Evolutionary conservation across 2,113 vertebrate species (phyloP), one percentile per base, ranked within the genome.

Genomic region (Vidua chalybeata): DNA sequence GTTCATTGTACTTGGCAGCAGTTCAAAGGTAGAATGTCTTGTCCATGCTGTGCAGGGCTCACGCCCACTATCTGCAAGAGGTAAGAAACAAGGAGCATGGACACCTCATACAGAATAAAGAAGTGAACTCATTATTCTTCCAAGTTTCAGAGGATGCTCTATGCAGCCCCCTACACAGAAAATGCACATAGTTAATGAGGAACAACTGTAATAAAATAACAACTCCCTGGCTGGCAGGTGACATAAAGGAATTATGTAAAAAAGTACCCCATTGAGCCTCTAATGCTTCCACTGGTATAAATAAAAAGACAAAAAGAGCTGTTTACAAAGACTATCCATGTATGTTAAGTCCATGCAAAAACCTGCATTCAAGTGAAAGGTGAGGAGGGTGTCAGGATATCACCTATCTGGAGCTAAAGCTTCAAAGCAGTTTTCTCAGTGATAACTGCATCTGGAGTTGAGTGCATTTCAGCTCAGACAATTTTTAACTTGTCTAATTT

Each of bases 401-500:
- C 3, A 1, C 45, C 52, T 68, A 20, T 69, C 46, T 69, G 26
- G 30, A 80, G 41, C 35, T 85, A 66, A 83, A 68, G 75, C 51
- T 92, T 96, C 80, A 59, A 19, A 67, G 52, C 1, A 1, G 2
- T 56, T 92, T 94, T 85, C 74, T 80, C 56, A 84, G 68, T 15
- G 45, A 80, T 56, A 37, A 83, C 37, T 69, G 83, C 45, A 74
- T 92, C 66, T 4, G 3, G 69, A 93, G 84, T 85, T 95, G 52
- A 89, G 30, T 12, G 0, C 18, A 28, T 67, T 95, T 90, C 87
- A 92, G 67, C 55, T 89, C 76, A 86, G 61, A 45, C 64, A 89
- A 76, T 74, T 97, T 96, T 93, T 67, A 93, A 64, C 91, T 73
- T 67, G 58, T 55, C 64, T 93, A 94, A 94, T 94, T 91, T 90